A percentile compares a stretch with the other conserved stretches of the same genome.
Evolutionary conservation across 2,113 vertebrate genomes (phyloP).

Genomic region (Rafetus swinhoei): DNA sequence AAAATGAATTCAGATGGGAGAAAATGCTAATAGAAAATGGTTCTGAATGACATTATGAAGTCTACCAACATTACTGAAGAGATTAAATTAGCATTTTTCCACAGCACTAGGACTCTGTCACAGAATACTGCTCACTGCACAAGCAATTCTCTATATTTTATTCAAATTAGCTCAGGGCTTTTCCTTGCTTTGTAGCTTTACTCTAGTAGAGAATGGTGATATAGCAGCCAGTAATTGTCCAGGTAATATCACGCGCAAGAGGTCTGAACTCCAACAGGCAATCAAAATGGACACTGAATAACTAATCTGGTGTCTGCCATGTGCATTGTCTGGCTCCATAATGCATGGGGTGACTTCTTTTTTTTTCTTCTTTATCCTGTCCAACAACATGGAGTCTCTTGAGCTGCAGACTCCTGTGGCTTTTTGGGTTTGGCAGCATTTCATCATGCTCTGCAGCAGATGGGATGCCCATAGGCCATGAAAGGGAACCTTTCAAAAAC

Average conservation of each 20-base stretch:
- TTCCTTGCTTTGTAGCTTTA: slow-evolving; percentile 39
- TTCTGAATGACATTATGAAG: slow-evolving; percentile 39
- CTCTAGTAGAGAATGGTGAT: slow-evolving; percentile 7
- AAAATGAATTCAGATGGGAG: slow-evolving; percentile 18
- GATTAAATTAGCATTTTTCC: slow-evolving; percentile 54
- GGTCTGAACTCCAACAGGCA: background rate
- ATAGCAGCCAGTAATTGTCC: background rate
- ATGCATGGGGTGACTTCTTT: background rate
- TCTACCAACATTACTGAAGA: background rate
- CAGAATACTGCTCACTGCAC: background rate
- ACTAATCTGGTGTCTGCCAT: background rate
- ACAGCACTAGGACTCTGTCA: slow-evolving; percentile 14
- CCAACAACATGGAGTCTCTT: background rate
- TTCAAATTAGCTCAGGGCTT: slow-evolving; percentile 7
- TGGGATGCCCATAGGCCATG: background rate
- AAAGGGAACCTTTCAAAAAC: slow-evolving; percentile 1
- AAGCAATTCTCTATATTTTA: slow-evolving; percentile 27
- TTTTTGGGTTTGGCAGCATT: slow-evolving; percentile 18
- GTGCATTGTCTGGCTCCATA: slow-evolving; percentile 14
- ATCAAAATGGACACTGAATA: slow-evolving; percentile 18
- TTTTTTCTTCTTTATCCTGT: background rate
- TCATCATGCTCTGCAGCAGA: background rate
- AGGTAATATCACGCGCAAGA: background rate
- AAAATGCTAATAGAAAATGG: slow-evolving; percentile 23
- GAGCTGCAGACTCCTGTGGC: background rate